These are phyloP conservation scores for Sinocyclocheilus anophthalmus DNA, from an alignment of 2,113 vertebrate species.

Conservation along the genomic window DNA sequence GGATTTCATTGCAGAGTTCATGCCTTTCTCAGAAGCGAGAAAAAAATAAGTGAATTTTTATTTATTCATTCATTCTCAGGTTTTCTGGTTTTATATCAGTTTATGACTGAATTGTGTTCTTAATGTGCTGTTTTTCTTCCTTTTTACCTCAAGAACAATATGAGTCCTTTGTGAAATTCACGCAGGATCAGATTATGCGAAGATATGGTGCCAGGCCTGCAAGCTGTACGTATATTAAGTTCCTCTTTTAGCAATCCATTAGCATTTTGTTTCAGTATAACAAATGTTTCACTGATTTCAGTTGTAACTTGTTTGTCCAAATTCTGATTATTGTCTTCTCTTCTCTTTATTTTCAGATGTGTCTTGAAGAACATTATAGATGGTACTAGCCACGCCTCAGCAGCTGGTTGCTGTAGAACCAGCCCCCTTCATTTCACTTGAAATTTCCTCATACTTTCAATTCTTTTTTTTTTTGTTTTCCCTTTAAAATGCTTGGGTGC, in stretches of 20 bases:
- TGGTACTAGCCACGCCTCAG: constrained; percentile 76
- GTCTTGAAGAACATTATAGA: constrained; percentile 80
- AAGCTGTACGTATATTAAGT: constrained; percentile 80
- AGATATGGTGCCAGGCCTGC: constrained; percentile 88
- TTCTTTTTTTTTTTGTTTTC: neutral
- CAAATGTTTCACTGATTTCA: neutral
- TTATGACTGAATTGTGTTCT: neutral
- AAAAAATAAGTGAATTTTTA: neutral
- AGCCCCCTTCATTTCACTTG: constrained; percentile 58
- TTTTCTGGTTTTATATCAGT: neutral
- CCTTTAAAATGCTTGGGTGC: constrained; percentile 76
- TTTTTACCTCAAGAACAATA: constrained; percentile 82
- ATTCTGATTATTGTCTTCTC: neutral
- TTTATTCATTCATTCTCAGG: neutral
- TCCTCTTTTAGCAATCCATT: too few relatives aligned
- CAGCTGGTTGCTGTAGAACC: constrained; percentile 80
- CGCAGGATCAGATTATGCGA: constrained; percentile 94
- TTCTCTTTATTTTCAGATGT: constrained; percentile 77
- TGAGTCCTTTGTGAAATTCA: constrained; percentile 96
- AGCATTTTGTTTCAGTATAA: neutral
- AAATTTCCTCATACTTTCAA: constrained; percentile 61
- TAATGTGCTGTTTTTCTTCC: neutral
- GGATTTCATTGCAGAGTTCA: neutral
- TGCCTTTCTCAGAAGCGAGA: neutral
- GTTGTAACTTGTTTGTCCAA: neutral